phyloP scores from a whole-genome alignment of 2,113 vertebrate genomes.

The Saguinus midas region DNA sequence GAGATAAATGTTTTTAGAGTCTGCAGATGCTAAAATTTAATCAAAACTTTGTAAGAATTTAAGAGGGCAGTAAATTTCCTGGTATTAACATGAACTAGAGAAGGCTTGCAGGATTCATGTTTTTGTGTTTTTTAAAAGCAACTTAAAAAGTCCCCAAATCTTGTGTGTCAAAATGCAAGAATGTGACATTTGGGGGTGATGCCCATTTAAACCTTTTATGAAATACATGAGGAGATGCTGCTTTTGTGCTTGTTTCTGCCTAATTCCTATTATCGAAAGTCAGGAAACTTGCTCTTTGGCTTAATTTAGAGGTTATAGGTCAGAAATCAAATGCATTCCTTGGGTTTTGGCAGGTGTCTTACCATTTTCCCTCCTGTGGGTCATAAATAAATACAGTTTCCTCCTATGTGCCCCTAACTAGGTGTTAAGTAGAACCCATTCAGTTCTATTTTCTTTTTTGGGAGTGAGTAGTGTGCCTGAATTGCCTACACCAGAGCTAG shows the following conservation, averaged over 20 bases:
- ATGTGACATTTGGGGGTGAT: neutral
- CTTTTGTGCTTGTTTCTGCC: neutral
- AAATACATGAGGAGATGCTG: neutral
- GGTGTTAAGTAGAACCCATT: neutral
- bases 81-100: neutral
- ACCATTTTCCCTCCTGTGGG: neutral
- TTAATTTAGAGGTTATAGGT: neutral
- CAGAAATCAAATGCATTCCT: neutral
- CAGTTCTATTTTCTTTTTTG: neutral
- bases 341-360: neutral
- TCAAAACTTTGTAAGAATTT: neutral
- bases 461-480: neutral
- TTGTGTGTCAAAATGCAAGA: neutral
- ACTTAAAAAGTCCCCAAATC: neutral
- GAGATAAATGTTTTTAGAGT: neutral
- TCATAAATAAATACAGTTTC: neutral
- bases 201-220: neutral
- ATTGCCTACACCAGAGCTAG: neutral
- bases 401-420: neutral
- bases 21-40: neutral
- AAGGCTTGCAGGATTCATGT: neutral
- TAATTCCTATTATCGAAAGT: neutral
- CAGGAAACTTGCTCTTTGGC: neutral
- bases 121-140: neutral
- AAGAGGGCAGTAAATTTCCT: neutral